Percentiles rank a stretch among this genome's conserved stretches.
Evolutionary conservation across 2,888 invertebrate genomes (phyloP).

Genomic region (Dendrolimus houi): DNA sequence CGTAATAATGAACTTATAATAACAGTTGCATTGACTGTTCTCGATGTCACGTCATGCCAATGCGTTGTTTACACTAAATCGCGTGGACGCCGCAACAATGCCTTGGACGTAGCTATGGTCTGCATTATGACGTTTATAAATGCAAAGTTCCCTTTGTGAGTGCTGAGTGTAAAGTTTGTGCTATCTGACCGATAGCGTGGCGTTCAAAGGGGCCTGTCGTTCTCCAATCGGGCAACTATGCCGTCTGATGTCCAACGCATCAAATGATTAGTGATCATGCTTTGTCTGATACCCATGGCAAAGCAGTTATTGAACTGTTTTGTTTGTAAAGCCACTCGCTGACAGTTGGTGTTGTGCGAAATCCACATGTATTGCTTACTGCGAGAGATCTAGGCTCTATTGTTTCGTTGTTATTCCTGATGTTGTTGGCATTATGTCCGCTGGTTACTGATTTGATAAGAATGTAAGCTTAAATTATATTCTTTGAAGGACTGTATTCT

Average conservation of each 20-base stretch:
- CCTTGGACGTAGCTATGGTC: not conserved
- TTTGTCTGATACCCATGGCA: constrained; percentile 4
- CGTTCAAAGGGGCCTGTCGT: not conserved
- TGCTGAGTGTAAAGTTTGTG: constrained; percentile 59
- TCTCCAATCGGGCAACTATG: constrained; percentile 8
- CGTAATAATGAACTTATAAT: too few species aligned
- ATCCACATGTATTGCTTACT: not conserved
- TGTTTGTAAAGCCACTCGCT: not conserved
- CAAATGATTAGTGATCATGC: constrained; percentile 15
- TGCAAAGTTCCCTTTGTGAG: constrained; percentile 58
- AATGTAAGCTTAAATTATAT: too few species aligned
- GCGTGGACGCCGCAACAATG: not conserved
- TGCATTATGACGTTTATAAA: constrained; percentile 4
- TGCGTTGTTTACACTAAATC: constrained; percentile 1
- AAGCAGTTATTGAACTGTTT: not conserved
- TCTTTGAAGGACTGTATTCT: too few species aligned
- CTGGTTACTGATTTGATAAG: too few species aligned
- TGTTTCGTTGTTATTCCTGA: not conserved
- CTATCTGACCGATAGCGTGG: constrained; percentile 51
- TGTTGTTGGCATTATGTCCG: too few species aligned
- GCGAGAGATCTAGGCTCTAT: not conserved
- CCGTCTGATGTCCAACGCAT: constrained; percentile 26
- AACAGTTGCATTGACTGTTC: too few species aligned
- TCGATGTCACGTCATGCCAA: too few species aligned
- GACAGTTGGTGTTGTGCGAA: not conserved